Evolutionary conservation across 1,140 invertebrate genomes (phyloP), one percentile per base, ranked within the genome.

Genomic region (Nixonia krombeini): DNA sequence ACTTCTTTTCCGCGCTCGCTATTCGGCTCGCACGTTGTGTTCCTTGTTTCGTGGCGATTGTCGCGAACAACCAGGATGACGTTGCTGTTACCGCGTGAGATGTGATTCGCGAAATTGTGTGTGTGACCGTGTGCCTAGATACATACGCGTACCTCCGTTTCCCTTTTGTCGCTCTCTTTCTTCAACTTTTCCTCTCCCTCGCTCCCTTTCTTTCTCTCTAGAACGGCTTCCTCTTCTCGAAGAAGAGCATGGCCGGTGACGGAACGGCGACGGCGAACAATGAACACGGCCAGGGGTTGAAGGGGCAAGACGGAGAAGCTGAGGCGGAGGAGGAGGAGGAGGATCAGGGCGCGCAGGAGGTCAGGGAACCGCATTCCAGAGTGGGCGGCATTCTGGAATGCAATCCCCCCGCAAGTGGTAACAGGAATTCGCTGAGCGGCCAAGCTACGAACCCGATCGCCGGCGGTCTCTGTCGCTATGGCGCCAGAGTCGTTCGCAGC

Each of bases 351-450:
- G 68, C 74, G 62, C 75, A 70, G 58, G 76, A 65, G 50, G 70
- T 67, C 69, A 72, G 75, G 75, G 76, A 81, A 74, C 77, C 68
- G 58, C 81, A 84, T 82, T 81, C 76, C 81, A 83, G 82, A 84
- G 81, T 85, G 81, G 82, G 82, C 81, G 82, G 83, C 76, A 82
- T 81, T 79, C 72, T 74, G 81, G 81, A 85, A 83, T 82, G 77
- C 68, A 78, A 81, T 79, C 79, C 79, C 59, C 71, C 69, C 63
- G 45, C 49, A 25, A 42, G 21, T 42, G 70, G 72, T 64, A 74
- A 76, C 53, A 73, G 70, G 66, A 78, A 78, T 75, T 74, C 59
- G 21, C 50, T 58, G 59, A 49, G 50, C 52, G 69, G 68, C 53
- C 66, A 53, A 55, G 66, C 59, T 23, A 18, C 37, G 51, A 75